Percentiles rank a stretch among this genome's conserved stretches.
phyloP scores from a whole-genome alignment of 2,888 invertebrate species.

The Hetaerina titia region DNA sequence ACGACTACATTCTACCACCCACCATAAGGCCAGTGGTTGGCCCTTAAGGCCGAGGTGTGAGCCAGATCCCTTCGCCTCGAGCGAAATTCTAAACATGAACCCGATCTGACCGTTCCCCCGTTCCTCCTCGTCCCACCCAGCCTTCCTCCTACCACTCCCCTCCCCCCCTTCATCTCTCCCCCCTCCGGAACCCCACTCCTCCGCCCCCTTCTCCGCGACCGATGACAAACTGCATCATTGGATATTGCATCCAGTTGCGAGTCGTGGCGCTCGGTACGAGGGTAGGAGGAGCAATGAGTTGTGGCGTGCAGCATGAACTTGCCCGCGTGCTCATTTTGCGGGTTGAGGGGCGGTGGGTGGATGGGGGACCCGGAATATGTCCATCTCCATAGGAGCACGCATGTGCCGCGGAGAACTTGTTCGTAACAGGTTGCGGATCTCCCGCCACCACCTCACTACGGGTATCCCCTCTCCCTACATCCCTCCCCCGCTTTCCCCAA shows the following conservation, averaged over 20 bases:
- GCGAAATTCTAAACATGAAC: not conserved
- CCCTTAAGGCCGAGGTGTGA: not conserved
- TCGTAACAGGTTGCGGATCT: too few species aligned
- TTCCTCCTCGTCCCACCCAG: not conserved
- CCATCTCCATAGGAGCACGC: too few species aligned
- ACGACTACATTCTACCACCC: not conserved
- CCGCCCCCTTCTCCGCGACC: not conserved
- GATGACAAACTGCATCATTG: not conserved
- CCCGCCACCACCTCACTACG: too few species aligned
- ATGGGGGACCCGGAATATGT: too few species aligned
- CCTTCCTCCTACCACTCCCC: not conserved
- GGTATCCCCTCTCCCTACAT: too few species aligned
- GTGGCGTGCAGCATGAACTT: too few species aligned
- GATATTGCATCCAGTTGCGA: slow-evolving; percentile 4
- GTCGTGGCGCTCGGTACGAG: not conserved
- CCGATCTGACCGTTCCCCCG: too few species aligned
- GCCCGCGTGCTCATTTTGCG: too few species aligned
- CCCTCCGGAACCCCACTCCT: not conserved
- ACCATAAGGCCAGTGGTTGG: not conserved
- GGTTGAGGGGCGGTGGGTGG: too few species aligned
- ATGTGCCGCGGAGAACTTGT: too few species aligned
- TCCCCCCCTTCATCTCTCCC: not conserved
- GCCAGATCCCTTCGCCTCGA: not conserved
- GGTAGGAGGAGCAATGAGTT: too few species aligned
- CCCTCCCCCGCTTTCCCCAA: too few species aligned